These are phyloP conservation scores for Lota lota DNA, from an alignment of 2,113 vertebrate genomes.

Conservation along the genomic window DNA sequence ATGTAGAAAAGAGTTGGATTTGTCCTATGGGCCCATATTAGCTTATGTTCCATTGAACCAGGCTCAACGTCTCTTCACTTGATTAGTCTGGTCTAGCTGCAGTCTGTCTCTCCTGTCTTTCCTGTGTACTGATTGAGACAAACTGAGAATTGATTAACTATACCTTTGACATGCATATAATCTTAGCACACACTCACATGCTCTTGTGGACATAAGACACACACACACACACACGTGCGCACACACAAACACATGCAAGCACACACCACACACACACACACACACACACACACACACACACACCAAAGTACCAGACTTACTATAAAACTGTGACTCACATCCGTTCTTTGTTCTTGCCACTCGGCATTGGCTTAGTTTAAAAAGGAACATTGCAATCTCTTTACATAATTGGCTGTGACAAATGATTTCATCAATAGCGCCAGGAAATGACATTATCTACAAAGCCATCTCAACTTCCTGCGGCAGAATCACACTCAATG, in stretches of 20 bases:
- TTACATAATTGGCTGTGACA: slow-evolving; percentile 37
- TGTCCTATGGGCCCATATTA: no score
- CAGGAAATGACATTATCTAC: slow-evolving; percentile 50
- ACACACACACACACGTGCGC: background rate
- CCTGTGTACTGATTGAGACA: slow-evolving; percentile 26
- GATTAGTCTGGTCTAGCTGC: no score
- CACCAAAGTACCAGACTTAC: no score
- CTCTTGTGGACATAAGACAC: background rate
- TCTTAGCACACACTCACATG: background rate
- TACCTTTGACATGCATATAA: slow-evolving; percentile 18
- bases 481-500: slow-evolving; percentile 39
- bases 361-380: slow-evolving; percentile 18
- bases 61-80: no score
- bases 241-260: background rate
- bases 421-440: slow-evolving; percentile 36
- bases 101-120: slow-evolving; percentile 4
- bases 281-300: background rate
- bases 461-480: slow-evolving; percentile 27
- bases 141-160: slow-evolving; percentile 16
- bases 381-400: slow-evolving; percentile 42
- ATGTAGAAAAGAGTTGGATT: no score
- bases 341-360: slow-evolving; percentile 19
- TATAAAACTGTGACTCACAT: no score
- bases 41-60: no score
- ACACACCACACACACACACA: background rate